phyloP scores from a whole-genome alignment of 2,113 vertebrate genomes.

The Collichthys lucidus region DNA sequence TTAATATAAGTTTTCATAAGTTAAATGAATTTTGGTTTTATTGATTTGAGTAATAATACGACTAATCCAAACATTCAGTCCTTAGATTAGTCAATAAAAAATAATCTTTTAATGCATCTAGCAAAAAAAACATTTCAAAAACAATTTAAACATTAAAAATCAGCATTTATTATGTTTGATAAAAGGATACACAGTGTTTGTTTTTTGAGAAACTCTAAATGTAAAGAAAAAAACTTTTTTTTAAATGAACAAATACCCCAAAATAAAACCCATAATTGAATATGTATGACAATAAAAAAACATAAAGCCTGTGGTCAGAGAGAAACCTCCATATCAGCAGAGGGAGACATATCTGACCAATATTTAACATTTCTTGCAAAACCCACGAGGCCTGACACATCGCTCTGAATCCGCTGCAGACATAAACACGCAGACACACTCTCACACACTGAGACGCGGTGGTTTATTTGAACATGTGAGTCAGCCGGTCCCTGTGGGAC shows the following conservation, averaged over 20 bases:
- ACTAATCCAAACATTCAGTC: too few relatives aligned
- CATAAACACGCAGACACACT: constrained; percentile 37
- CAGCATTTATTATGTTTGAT: neutral
- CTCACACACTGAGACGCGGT: constrained; percentile 45
- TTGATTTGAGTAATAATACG: too few relatives aligned
- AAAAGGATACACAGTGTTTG: neutral
- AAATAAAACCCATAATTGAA: neutral
- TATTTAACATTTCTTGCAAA: neutral
- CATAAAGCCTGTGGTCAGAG: neutral
- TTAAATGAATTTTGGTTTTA: too few relatives aligned
- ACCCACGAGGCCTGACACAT: constrained; percentile 6
- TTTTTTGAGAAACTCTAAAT: neutral
- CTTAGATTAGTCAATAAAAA: too few relatives aligned
- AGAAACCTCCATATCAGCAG: constrained; percentile 24
- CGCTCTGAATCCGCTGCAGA: constrained; percentile 7
- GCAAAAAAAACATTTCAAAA: neutral
- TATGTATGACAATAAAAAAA: neutral
- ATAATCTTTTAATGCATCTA: neutral
- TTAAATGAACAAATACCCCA: too few relatives aligned
- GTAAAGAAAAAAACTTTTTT: neutral
- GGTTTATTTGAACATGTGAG: constrained; percentile 77
- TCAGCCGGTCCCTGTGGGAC: constrained; percentile 61
- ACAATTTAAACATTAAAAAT: neutral
- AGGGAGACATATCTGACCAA: constrained; percentile 34
- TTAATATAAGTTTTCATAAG: too few relatives aligned